Base-by-base conservation (phyloP, 2,797 vertebrate genomes). In the Clarias pachynema region DNA sequence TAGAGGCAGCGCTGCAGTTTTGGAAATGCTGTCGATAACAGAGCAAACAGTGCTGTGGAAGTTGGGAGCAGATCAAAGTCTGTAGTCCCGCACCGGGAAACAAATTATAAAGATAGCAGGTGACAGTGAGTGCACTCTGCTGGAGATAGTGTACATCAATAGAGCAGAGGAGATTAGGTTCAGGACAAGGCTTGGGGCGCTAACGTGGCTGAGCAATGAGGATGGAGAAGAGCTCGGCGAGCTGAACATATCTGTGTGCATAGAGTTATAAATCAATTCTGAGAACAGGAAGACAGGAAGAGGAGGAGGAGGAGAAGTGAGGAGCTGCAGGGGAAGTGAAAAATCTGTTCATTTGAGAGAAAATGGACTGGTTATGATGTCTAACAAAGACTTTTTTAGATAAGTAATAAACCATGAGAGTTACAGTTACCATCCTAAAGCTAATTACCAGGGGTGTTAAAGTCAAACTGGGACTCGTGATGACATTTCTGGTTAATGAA, bases 251-350 rank as follows among this genome's bases (percentile, higher is more conserved):
- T 16, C 73, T 62, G 65, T 79, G 82, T 78, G 65, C 29, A 82
- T 65, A n/a, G 26, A 31, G n/a, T 86, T 79, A 86, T 84, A 74
- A 80, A 86, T 85, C 59, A 69, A 85, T 81, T 70, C 16, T 37
- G 81, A 87, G 75, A 66, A 44, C 81, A 79, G 37, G 79, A 85
- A 56, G 26, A 79, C 72, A 82, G 66, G 65, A 56, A 26, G 49
- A 53, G 49, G 44, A 49, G 44, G 77, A 37, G 59, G 75, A 78
- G 8, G 20, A 24, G 60, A 6, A 65, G 37, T 69, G 29, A 69
- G 72, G 26, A 7, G 40, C 63, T 81, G 62, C 62, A 37, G 77
- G 72, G 82, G 59, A 75, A 31, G 60, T 62, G 70, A 83, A 62
- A 75, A 44, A 83, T 34, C 40, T 15, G 59, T 63, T 70, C 5